Evolutionary conservation across 1,140 invertebrate species (phyloP).

Genomic region (Coenobita brevimanus): DNA sequence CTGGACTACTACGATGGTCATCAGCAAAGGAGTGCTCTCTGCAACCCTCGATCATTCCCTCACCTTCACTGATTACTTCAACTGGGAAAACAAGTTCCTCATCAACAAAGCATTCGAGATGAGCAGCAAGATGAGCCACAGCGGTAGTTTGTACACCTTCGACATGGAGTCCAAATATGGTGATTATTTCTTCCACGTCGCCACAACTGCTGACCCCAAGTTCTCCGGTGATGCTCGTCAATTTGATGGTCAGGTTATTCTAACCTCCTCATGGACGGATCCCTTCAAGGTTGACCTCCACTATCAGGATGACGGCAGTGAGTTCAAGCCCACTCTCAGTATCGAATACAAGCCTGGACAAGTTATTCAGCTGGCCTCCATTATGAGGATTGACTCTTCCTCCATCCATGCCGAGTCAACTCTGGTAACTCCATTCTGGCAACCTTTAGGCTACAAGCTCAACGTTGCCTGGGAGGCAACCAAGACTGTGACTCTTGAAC

Average conservation of each 20-base stretch:
- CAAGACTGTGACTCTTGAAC: neutral
- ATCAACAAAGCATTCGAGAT: conserved; percentile 17
- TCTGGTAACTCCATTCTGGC: conserved; percentile 52
- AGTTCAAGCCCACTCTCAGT: neutral
- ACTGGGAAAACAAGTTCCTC: conserved; percentile 45
- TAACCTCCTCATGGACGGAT: conserved; percentile 20
- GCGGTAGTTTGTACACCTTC: neutral
- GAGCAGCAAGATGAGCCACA: conserved; percentile 20
- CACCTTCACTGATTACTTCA: conserved; percentile 18
- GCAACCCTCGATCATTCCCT: conserved; percentile 19
- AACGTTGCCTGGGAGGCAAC: conserved; percentile 17
- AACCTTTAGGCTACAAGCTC: conserved; percentile 38
- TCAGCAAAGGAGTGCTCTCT: neutral
- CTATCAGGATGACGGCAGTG: conserved; percentile 8
- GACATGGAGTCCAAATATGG: neutral
- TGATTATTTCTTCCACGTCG: neutral
- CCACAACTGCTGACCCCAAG: neutral
- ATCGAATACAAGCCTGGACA: conserved; percentile 44
- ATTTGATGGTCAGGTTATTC: conserved; percentile 11
- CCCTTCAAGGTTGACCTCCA: conserved; percentile 22
- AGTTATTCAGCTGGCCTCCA: neutral
- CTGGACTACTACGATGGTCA: conserved; percentile 1
- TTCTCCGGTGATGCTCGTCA: conserved; percentile 8
- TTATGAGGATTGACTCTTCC: neutral
- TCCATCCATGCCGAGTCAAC: conserved; percentile 10